A percentile compares a stretch with the other conserved stretches of the same genome.
Conservation (phyloP, 2,797 vertebrate species). For the Alcedo atthis region DNA sequence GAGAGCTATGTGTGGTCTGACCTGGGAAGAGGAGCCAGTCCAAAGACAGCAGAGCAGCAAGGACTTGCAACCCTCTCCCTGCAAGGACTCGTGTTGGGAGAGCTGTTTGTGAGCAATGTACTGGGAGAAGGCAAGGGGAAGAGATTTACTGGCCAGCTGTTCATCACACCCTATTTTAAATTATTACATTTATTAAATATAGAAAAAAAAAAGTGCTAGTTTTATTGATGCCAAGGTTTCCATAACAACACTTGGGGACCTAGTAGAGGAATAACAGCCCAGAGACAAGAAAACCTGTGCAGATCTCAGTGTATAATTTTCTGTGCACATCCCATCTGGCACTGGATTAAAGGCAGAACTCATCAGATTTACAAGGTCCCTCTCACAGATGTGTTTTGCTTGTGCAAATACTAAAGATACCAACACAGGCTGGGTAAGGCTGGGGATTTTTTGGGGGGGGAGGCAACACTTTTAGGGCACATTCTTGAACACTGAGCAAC, state of each 20-base stretch:
- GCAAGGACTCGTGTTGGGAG: neutral
- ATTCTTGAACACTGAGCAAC: neutral
- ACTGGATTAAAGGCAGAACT: neutral
- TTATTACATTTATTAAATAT: too few species aligned
- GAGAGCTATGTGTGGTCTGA: neutral
- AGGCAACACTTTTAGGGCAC: neutral
- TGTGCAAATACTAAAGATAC: neutral
- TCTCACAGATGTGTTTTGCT: neutral
- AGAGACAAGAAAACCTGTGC: neutral
- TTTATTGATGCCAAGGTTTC: neutral
- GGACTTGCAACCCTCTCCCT: neutral
- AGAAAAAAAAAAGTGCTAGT: neutral
- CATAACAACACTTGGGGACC: neutral
- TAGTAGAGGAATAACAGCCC: neutral
- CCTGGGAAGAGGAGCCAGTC: neutral
- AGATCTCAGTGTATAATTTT: neutral
- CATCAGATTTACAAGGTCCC: neutral
- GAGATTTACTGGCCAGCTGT: neutral
- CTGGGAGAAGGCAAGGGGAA: neutral
- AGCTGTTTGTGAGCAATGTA: neutral
- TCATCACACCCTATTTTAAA: neutral
- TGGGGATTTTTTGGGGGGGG: neutral
- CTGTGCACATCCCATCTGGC: neutral
- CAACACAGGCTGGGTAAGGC: neutral
- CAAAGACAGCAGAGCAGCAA: neutral